These are phyloP conservation scores for Agonopterix arenella DNA, from an alignment of 2,888 invertebrate genomes.

Conservation along the genomic window DNA sequence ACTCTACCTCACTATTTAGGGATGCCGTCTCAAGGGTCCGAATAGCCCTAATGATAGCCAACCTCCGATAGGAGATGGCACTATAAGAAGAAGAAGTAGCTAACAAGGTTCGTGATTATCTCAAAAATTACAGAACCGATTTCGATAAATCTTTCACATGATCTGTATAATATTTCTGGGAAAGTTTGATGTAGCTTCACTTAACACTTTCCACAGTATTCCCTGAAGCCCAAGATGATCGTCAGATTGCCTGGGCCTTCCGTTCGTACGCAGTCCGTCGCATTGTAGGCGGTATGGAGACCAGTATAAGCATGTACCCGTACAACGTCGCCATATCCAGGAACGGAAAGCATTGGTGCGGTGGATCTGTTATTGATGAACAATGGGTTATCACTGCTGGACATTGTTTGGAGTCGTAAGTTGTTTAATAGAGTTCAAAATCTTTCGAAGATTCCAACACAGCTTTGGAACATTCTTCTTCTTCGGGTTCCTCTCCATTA, in stretches of 20 bases:
- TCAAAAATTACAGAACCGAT: too few species aligned
- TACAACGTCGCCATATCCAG: slow-evolving; percentile 64
- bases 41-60: too few species aligned
- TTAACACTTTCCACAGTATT: slow-evolving; percentile 22
- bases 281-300: slow-evolving; percentile 67
- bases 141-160: too few species aligned
- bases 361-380: slow-evolving; percentile 65
- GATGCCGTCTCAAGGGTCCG: too few species aligned
- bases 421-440: slow-evolving; percentile 3
- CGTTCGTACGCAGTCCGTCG: slow-evolving; percentile 56
- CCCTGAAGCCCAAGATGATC: slow-evolving; percentile 30
- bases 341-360: slow-evolving; percentile 63
- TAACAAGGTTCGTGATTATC: too few species aligned
- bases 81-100: too few species aligned
- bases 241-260: slow-evolving; percentile 54
- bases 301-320: slow-evolving; percentile 62
- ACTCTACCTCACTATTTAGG: too few species aligned
- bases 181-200: neutral
- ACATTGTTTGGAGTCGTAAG: slow-evolving; percentile 63
- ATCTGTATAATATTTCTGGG: too few species aligned
- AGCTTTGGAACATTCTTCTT: neutral
- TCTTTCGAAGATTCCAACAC: neutral
- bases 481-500: too few species aligned
- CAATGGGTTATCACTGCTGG: slow-evolving; percentile 70
- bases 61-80: too few species aligned